Evolutionary conservation across 30 jellyfish, hydroid and myxozoan species (phyloP).

Genomic region (Cassiopea xamachana): DNA sequence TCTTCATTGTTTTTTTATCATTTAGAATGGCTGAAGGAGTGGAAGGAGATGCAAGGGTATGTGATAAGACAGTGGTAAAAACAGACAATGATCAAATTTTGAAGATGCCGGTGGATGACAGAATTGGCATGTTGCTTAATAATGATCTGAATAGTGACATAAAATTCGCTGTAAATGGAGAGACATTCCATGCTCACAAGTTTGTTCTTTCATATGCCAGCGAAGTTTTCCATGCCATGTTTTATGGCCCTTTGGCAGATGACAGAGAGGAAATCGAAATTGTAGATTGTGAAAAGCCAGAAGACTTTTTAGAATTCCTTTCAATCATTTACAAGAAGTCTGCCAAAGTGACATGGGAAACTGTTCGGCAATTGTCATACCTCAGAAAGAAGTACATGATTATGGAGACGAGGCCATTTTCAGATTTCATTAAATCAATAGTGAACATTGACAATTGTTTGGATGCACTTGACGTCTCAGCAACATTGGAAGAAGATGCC

Average conservation of each 20-base stretch:
- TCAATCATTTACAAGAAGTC: constrained; percentile 2
- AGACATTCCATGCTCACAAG: constrained; percentile 9
- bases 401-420: background rate
- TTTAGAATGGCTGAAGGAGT: background rate
- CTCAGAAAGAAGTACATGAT: constrained; percentile 5
- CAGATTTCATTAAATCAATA: background rate
- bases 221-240: constrained; percentile 22
- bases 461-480: background rate
- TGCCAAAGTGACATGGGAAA: constrained; percentile 13
- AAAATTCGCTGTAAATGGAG: background rate
- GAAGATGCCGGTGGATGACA: background rate
- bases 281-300: background rate
- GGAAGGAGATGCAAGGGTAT: background rate
- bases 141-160: constrained; percentile 6
- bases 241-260: constrained; percentile 33
- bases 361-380: background rate
- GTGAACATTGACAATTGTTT: background rate
- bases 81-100: background rate
- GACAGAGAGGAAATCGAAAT: constrained; percentile 2
- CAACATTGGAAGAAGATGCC: background rate
- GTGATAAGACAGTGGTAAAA: background rate
- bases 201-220: constrained; percentile 18
- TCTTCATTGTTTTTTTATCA: background rate
- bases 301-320: background rate
- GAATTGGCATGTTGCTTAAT: background rate